phyloP scores from a whole-genome alignment of 2,113 vertebrate genomes.

The Myiagra hebetior region DNA sequence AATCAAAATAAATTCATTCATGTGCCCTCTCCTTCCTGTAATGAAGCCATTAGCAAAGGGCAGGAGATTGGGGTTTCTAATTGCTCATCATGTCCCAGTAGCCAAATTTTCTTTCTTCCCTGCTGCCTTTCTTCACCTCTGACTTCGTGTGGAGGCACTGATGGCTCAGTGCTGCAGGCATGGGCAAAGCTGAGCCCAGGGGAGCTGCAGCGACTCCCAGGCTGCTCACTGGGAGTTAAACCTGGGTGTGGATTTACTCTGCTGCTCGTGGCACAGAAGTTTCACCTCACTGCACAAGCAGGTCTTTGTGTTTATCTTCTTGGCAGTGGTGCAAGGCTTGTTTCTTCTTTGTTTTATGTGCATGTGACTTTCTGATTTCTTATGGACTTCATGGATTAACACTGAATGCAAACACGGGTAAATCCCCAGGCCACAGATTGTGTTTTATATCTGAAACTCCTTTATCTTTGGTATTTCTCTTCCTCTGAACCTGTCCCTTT shows the following conservation, averaged over 20 bases:
- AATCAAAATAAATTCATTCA: constrained; percentile 1
- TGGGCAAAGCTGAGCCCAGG: background rate
- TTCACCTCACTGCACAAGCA: background rate
- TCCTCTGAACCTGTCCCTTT: background rate
- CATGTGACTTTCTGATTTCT: background rate
- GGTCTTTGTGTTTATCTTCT: background rate
- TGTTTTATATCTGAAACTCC: background rate
- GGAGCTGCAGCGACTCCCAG: background rate
- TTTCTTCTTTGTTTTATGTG: background rate
- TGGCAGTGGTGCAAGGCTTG: background rate
- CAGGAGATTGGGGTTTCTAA: constrained; percentile 32
- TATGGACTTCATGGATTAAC: background rate
- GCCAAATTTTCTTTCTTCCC: background rate
- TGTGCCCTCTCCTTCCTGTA: background rate
- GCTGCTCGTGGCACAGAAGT: background rate
- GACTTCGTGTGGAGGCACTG: background rate
- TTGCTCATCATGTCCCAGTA: background rate
- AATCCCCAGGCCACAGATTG: background rate
- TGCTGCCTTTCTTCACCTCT: background rate
- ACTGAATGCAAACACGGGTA: background rate
- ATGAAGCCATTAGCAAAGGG: constrained; percentile 45
- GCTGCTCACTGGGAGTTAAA: background rate
- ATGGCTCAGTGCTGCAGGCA: background rate
- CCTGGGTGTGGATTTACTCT: background rate
- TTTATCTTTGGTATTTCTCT: background rate